phyloP scores from a whole-genome alignment of 2,888 invertebrate species.

The Drosophila putrida region DNA sequence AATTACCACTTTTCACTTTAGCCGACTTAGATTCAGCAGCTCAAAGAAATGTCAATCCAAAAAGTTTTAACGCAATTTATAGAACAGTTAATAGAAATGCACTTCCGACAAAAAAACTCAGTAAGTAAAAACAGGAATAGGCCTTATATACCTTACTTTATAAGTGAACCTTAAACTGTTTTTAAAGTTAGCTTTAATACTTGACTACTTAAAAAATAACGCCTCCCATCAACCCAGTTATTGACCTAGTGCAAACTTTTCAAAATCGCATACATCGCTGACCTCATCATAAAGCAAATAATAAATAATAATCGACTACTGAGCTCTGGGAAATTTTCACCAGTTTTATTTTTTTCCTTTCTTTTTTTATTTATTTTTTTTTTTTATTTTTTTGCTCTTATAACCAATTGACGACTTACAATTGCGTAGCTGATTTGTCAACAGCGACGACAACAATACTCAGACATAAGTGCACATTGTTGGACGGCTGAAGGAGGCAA shows the following conservation, averaged over 20 bases:
- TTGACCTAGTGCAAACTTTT: conserved; percentile 25
- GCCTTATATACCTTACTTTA: not conserved
- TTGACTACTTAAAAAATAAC: not conserved
- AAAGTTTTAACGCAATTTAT: too few species aligned
- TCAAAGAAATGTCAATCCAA: too few species aligned
- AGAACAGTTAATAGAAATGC: too few species aligned
- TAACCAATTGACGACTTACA: conserved; percentile 44
- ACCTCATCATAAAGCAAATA: conserved; percentile 48
- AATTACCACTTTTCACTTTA: too few species aligned
- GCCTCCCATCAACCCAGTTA: not conserved
- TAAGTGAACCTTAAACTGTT: not conserved
- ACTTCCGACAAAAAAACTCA: too few species aligned
- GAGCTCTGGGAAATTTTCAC: conserved; percentile 28
- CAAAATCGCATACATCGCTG: conserved; percentile 13
- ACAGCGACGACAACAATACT: conserved; percentile 40
- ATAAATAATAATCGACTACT: conserved; percentile 40
- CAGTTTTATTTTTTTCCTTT: conserved; percentile 5
- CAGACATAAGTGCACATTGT: conserved; percentile 30
- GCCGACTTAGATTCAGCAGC: too few species aligned
- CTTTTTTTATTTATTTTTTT: not conserved
- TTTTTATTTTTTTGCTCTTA: conserved; percentile 26
- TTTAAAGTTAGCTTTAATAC: not conserved
- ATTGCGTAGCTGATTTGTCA: conserved; percentile 55
- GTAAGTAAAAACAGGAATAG: too few species aligned
- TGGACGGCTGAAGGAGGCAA: conserved; percentile 22